phyloP scores from a whole-genome alignment of 2,888 invertebrate species.

The Sphaerophoria rueppellii region DNA sequence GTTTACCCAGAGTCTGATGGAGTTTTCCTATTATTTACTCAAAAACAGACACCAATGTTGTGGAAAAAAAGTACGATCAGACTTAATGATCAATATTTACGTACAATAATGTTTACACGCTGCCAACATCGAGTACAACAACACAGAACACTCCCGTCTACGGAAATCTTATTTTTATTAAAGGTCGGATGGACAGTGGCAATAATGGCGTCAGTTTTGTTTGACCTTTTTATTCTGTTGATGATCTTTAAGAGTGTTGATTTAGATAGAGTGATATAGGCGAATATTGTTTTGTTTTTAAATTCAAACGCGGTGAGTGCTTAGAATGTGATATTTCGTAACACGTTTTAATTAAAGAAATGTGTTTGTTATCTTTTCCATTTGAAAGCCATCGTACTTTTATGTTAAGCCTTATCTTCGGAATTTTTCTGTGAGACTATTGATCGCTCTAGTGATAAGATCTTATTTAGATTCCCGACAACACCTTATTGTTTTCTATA shows the following conservation, averaged over 20 bases:
- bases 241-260: constrained; percentile 30
- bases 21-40: constrained; percentile 36
- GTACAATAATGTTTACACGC: constrained; percentile 32
- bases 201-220: constrained; percentile 58
- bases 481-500: no score
- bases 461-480: no score
- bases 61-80: constrained; percentile 9
- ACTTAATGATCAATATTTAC: constrained; percentile 36
- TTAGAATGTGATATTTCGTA: constrained; percentile 29
- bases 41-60: constrained; percentile 8
- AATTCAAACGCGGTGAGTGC: constrained; percentile 15
- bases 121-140: constrained; percentile 16
- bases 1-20: constrained; percentile 16
- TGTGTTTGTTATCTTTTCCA: no score
- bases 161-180: constrained; percentile 50
- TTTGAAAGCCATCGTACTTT: no score
- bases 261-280: constrained; percentile 21
- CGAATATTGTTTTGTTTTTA: constrained; percentile 36
- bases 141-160: constrained; percentile 1
- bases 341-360: background rate
- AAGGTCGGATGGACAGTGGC: constrained; percentile 29
- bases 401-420: no score
- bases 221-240: constrained; percentile 51
- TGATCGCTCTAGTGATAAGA: no score
- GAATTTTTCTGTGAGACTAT: no score